phyloP scores from a whole-genome alignment of 2,888 invertebrate species.

The Patella pellucida region DNA sequence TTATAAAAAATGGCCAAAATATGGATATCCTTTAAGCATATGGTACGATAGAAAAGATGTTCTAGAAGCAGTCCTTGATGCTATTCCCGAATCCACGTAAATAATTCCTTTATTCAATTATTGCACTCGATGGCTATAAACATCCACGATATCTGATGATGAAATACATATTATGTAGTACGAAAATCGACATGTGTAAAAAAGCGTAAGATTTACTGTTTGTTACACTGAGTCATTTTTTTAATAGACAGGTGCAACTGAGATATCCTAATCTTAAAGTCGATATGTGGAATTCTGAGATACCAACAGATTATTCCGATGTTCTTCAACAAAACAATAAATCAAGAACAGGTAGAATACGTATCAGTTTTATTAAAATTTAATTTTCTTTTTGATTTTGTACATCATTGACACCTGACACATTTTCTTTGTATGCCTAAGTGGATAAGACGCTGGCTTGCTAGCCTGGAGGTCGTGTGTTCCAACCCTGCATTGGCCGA shows the following conservation, averaged over 20 bases:
- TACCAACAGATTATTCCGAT: conserved; percentile 18
- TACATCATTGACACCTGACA: too few species aligned
- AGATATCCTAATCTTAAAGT: conserved; percentile 21
- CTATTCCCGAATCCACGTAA: conserved; percentile 28
- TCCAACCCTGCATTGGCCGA: too few species aligned
- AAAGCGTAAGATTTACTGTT: background rate
- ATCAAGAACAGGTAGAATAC: conserved; percentile 16
- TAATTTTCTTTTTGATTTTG: too few species aligned
- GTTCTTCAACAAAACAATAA: conserved; percentile 20
- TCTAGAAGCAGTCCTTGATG: conserved; percentile 23
- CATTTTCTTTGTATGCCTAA: too few species aligned
- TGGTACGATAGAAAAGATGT: conserved; percentile 28
- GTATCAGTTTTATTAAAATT: too few species aligned
- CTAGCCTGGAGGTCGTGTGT: too few species aligned
- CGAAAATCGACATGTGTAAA: background rate
- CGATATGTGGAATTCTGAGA: background rate
- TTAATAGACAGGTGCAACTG: conserved; percentile 19
- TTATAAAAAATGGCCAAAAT: conserved; percentile 19
- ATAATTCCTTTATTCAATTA: background rate
- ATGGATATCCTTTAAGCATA: conserved; percentile 22
- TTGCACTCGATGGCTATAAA: background rate
- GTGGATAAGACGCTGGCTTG: too few species aligned
- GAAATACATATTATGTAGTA: background rate
- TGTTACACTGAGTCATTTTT: background rate
- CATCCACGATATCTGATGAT: background rate